phyloP scores from a whole-genome alignment of 2,797 vertebrate species.

The Simalia tracyae region DNA sequence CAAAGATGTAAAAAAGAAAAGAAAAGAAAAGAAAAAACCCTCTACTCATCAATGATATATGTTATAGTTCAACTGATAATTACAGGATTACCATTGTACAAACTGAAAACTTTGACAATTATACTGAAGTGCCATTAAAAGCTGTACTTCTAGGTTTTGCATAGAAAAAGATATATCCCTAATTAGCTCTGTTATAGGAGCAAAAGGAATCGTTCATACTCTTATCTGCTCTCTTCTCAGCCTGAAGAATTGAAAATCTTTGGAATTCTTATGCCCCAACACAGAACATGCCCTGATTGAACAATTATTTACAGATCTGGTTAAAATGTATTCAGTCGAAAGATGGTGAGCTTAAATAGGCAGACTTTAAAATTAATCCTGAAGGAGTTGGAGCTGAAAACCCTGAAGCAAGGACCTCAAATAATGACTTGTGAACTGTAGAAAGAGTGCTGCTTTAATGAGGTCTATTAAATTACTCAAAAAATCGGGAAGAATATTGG shows the following conservation, averaged over 20 bases:
- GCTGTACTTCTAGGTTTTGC: constrained; percentile 28
- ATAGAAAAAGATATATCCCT: constrained; percentile 15
- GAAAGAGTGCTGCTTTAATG: background rate
- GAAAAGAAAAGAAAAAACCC: too few relatives aligned
- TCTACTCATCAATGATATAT: background rate
- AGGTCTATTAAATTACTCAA: background rate
- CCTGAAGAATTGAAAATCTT: constrained; percentile 41
- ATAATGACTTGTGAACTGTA: background rate
- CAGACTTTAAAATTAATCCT: background rate
- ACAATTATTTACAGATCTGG: background rate
- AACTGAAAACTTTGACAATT: constrained; percentile 38
- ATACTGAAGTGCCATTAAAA: constrained; percentile 39
- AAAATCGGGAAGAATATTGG: background rate
- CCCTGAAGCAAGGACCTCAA: background rate
- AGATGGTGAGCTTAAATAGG: background rate
- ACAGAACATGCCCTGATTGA: background rate
- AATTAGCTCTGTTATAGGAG: constrained; percentile 23
- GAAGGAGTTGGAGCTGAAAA: background rate
- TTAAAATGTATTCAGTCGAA: background rate
- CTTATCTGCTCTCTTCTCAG: constrained; percentile 9
- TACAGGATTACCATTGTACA: background rate
- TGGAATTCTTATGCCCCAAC: constrained; percentile 33
- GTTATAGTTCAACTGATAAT: constrained; percentile 39
- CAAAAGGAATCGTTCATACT: constrained; percentile 33
- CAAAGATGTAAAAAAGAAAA: background rate